Evolutionary conservation across 2,113 vertebrate species (phyloP), one percentile per base, ranked within the genome.

Genomic region (Emberiza fucata): DNA sequence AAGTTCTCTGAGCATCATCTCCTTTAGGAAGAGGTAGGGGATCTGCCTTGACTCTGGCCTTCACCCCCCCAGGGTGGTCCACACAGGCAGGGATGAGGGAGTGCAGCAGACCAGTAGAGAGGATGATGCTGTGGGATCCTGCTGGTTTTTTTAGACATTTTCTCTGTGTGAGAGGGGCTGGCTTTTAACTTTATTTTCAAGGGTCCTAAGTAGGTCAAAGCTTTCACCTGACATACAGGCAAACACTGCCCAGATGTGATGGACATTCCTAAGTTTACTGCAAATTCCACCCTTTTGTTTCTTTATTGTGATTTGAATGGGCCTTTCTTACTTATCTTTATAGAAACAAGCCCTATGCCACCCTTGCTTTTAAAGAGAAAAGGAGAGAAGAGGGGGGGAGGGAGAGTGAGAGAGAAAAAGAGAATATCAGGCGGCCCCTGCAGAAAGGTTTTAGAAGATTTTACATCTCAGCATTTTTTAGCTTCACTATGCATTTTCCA

Each of bases 381-480:
- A 37, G n/a, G 18, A 57, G 12, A 48, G 16, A 24, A 11, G 14
- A 8, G 2, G 0, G 7, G 10, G 7, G 4, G 3, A 8, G 14
- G 3, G 5, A 37, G 12, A 40, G 28, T 5, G 19, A 19, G 14
- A 27, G 6, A 14, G 3, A 56, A 56, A 56, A 20, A 37, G 19
- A 75, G 27, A 60, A 17, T 63, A 73, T 56, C 71, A 90, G 5
- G 12, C 2, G 0, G 14, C 42, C 27, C 14, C 64, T 81, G 76
- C 35, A 94, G 81, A 95, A 88, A 72, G 47, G 35, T 21, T 90
- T 92, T 48, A 83, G 82, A 76, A 88, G 47, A 75, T 81, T 92
- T 91, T 84, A 71, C 57, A 79, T 81, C 81, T 95, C 92, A 89
- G 72, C 64, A 81, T 77, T 81, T 94, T 88, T 88, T 83, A 94